Evolutionary conservation across 1,140 invertebrate genomes (phyloP).

Genomic region (Bombus cullumanus): DNA sequence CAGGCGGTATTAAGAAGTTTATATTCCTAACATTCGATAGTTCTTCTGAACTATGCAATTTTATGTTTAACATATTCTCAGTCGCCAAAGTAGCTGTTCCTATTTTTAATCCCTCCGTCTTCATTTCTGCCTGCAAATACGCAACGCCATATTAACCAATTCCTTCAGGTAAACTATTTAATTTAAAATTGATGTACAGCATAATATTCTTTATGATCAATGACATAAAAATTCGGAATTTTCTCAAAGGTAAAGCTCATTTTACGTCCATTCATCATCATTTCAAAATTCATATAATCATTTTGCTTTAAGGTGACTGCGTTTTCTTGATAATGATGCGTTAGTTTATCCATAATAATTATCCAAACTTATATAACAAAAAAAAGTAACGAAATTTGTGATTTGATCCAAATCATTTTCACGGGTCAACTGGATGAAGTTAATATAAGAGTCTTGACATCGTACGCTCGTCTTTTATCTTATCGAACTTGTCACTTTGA

Average conservation of each 20-base stretch:
- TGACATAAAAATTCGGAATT: slow-evolving; percentile 58
- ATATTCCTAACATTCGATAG: slow-evolving; percentile 39
- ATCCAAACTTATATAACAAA: neutral
- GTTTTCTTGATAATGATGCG: slow-evolving; percentile 58
- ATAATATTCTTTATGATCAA: slow-evolving; percentile 58
- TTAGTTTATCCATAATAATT: slow-evolving; percentile 24
- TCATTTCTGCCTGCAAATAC: slow-evolving; percentile 57
- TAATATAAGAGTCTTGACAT: neutral
- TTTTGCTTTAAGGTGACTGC: slow-evolving; percentile 42
- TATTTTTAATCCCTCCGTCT: slow-evolving; percentile 62
- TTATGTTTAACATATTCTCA: slow-evolving; percentile 62
- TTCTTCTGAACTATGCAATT: slow-evolving; percentile 56
- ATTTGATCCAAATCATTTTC: neutral
- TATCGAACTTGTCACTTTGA: slow-evolving; percentile 6
- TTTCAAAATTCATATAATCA: slow-evolving; percentile 62
- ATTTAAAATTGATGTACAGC: slow-evolving; percentile 12
- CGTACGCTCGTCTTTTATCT: slow-evolving; percentile 1
- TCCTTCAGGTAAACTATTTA: neutral
- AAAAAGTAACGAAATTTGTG: neutral
- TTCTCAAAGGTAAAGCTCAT: slow-evolving; percentile 54
- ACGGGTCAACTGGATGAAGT: neutral
- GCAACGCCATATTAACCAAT: neutral
- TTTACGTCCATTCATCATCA: slow-evolving; percentile 46
- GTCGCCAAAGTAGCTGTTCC: slow-evolving; percentile 57
- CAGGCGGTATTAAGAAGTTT: slow-evolving; percentile 60